phyloP scores from a whole-genome alignment of 2,888 invertebrate genomes.

The Pristionchus exspectatus region DNA sequence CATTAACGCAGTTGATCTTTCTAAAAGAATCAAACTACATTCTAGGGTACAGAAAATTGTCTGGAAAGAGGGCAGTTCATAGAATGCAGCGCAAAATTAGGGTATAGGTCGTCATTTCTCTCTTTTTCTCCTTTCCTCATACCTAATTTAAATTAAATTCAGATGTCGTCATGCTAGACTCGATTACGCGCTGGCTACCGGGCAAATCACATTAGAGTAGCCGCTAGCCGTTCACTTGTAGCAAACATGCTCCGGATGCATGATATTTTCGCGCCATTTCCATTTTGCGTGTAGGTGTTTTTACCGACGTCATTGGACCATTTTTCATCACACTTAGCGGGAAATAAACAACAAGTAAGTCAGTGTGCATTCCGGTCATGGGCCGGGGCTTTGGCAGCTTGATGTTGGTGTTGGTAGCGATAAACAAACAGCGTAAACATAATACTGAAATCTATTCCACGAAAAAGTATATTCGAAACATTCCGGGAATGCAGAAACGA shows the following conservation, averaged over 20 bases:
- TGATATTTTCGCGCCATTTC: background rate
- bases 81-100: background rate
- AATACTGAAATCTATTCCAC: background rate
- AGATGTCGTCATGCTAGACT: slow-evolving; percentile 12
- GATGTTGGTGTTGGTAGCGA: background rate
- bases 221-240: background rate
- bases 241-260: background rate
- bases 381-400: background rate
- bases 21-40: background rate
- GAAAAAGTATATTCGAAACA: background rate
- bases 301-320: background rate
- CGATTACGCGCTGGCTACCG: background rate
- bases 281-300: background rate
- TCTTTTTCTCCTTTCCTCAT: background rate
- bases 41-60: too few species aligned
- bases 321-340: background rate
- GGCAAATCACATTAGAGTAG: background rate
- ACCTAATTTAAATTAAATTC: slow-evolving; percentile 1
- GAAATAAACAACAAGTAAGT: slow-evolving; percentile 12
- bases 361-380: background rate
- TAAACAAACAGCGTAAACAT: too few species aligned
- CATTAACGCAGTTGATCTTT: background rate
- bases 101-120: background rate
- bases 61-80: background rate
- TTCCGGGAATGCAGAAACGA: background rate